Base-by-base conservation (phyloP, 2,797 vertebrate genomes). In the Ciconia nigra region DNA sequence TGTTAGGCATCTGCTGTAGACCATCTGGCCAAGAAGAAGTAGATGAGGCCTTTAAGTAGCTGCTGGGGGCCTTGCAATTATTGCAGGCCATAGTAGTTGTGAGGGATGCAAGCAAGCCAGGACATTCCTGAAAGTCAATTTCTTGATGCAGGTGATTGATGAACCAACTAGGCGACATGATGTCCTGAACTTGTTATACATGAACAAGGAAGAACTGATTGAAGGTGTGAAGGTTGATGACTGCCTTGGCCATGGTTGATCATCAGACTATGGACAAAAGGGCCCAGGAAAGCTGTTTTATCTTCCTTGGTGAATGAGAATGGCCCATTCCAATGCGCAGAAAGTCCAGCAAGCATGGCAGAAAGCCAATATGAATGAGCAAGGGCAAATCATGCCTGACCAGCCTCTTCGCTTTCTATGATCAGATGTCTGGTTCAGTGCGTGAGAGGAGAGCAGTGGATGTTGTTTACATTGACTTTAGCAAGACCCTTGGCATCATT, bases 221-320 rank as follows among this genome's bases (percentile, higher is more conserved):
- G 57, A 82, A 65, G 18, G 4, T 81, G 8, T 74, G 61, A 70
- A 54, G 22, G 13, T 17, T 39, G 25, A 11, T 65, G 55, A 28
- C n/a, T 0, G 0, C 15, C 19, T 77, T 57, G 51, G 8, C 31
- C 10, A 3, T 19, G 47, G 49, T 5, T 72, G 19, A 24, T 86
- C 15, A 21, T 73, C 31, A 61, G 31, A 39, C 37, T 65, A 4
- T 54, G 29, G 31, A 39, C 31, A 35, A 83, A 94, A 87, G 11
- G 5, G n/a, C 29, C 33, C 12, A 44, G 13, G 11, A 81, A 92
- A 41, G n/a, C 42, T 81, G 9, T 69, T 85, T 69, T 61, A 11
- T 80, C 15, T 76, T 74, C 21, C 13, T 35, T 55, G 33, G 13
- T 77, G 29, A 65, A 83, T 31, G 11, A 65, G 22, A 79, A 61